Conservation (phyloP, 2,113 vertebrate genomes). For the Actinemys pallida region DNA sequence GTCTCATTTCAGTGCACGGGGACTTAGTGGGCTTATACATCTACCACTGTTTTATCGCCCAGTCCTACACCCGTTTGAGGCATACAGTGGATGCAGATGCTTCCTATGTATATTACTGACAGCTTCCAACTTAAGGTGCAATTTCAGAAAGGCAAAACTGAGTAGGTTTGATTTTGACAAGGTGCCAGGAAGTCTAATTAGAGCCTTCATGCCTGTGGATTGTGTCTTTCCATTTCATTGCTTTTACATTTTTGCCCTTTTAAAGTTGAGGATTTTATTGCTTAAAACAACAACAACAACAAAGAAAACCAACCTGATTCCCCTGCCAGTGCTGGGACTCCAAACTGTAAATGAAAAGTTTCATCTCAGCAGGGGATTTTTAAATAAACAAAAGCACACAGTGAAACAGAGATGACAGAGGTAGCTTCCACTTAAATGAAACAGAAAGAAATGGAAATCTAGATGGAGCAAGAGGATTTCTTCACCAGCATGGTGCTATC, state of each 20-base stretch:
- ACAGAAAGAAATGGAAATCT: not conserved
- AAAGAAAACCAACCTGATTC: not conserved
- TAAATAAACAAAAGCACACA: not conserved
- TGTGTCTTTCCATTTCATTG: not conserved
- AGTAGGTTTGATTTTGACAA: not conserved
- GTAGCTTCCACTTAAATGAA: not conserved
- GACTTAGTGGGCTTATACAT: not conserved
- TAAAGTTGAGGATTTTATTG: not conserved
- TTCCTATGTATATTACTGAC: not conserved
- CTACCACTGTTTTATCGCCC: not conserved
- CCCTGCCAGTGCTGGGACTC: not conserved
- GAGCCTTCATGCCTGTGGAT: not conserved
- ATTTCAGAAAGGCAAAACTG: not conserved
- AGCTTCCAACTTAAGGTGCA: not conserved
- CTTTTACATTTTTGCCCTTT: not conserved
- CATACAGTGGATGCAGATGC: not conserved
- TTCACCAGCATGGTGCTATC: not conserved
- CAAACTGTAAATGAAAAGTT: not conserved
- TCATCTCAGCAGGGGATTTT: not conserved
- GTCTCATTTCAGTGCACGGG: not conserved
- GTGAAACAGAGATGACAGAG: not conserved
- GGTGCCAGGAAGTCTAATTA: not conserved
- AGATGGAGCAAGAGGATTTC: not conserved
- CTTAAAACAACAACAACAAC: not conserved
- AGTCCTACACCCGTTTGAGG: not conserved